These are phyloP conservation scores for Hoplostethus mediterraneus DNA, from an alignment of 2,797 vertebrate species.

Conservation along the genomic window DNA sequence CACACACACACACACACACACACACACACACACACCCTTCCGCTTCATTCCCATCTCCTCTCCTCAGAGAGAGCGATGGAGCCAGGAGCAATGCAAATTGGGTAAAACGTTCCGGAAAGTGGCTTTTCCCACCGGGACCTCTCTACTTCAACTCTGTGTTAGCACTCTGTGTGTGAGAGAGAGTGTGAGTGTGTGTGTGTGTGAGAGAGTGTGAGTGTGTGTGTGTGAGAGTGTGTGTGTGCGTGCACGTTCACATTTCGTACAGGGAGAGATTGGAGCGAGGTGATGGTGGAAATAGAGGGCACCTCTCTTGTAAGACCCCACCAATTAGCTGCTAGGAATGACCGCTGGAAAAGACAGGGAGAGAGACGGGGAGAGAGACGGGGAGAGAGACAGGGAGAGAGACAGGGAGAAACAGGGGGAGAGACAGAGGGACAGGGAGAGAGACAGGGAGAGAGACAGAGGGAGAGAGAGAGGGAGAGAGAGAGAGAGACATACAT, in stretches of 20 bases:
- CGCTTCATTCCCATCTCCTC: constrained; percentile 55
- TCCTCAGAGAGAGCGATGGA: constrained; percentile 63
- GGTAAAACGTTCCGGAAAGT: constrained; percentile 84
- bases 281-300: constrained; percentile 47
- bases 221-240: constrained; percentile 13
- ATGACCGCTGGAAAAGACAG: constrained; percentile 8
- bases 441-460: background rate
- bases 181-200: constrained; percentile 25
- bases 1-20: constrained; percentile 25
- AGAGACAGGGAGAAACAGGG: background rate
- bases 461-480: background rate
- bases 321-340: constrained; percentile 43
- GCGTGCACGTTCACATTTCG: constrained; percentile 25
- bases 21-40: constrained; percentile 30
- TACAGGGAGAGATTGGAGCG: constrained; percentile 1
- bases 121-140: constrained; percentile 77
- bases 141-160: constrained; percentile 66
- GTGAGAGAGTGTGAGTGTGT: constrained; percentile 19
- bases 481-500: no score
- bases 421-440: no score
- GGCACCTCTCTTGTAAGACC: constrained; percentile 47
- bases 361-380: constrained; percentile 4
- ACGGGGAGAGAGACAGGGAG: background rate
- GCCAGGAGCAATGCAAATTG: constrained; percentile 83
- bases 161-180: constrained; percentile 46